Conservation (phyloP, 2,888 invertebrate genomes). For the Agonum fuliginosum region DNA sequence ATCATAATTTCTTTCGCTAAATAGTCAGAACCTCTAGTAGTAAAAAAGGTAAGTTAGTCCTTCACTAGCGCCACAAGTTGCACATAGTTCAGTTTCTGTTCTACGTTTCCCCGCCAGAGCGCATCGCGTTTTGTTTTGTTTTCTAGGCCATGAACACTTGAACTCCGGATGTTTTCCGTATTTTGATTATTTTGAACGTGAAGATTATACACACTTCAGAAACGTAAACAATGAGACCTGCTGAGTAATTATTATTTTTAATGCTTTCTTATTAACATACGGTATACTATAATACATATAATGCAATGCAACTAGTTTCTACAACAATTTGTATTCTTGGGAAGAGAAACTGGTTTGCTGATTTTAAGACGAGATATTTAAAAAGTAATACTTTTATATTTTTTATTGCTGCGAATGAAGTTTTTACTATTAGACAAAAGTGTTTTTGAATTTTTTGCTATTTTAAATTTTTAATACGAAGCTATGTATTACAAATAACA, state of each 20-base stretch:
- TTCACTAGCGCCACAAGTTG: not conserved
- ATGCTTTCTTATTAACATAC: constrained; percentile 21
- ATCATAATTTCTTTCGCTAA: no score
- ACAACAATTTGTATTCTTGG: not conserved
- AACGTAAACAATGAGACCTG: constrained; percentile 23
- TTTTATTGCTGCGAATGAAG: no score
- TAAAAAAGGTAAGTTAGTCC: no score
- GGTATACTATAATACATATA: not conserved
- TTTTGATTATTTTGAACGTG: constrained; percentile 29
- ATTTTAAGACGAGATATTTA: not conserved
- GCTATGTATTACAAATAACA: no score
- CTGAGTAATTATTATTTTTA: constrained; percentile 30
- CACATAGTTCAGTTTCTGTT: not conserved
- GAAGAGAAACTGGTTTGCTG: constrained; percentile 17
- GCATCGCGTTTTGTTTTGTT: constrained; percentile 8
- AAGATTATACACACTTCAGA: constrained; percentile 1
- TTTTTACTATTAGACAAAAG: no score
- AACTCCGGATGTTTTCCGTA: constrained; percentile 28
- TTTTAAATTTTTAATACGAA: no score
- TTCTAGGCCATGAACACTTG: constrained; percentile 37
- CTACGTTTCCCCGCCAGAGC: not conserved
- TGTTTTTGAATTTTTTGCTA: no score
- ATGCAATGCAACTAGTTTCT: constrained; percentile 17
- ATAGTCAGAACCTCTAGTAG: no score
- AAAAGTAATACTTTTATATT: not conserved